These are phyloP conservation scores for Cacoxenus indagator DNA, from an alignment of 2,888 invertebrate genomes.

Conservation along the genomic window DNA sequence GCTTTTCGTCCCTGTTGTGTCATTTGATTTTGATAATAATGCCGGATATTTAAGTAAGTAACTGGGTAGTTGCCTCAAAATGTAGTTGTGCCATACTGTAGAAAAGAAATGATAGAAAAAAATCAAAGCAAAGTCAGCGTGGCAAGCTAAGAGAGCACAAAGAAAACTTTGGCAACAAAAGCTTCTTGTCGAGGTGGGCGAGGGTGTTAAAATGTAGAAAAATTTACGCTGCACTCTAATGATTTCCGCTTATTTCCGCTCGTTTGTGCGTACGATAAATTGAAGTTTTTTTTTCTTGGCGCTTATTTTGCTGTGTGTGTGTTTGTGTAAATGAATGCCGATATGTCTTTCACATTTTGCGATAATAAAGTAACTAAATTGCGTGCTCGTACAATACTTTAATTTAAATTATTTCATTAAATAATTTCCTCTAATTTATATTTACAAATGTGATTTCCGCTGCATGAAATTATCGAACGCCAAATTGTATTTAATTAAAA, in stretches of 20 bases:
- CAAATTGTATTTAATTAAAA: slow-evolving; percentile 47
- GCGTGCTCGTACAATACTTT: no score
- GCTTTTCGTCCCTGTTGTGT: slow-evolving; percentile 9
- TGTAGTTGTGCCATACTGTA: background rate
- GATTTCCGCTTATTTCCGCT: slow-evolving; percentile 59
- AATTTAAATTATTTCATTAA: no score
- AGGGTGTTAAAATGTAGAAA: slow-evolving; percentile 41
- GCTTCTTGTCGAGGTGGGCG: slow-evolving; percentile 14
- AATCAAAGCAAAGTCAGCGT: slow-evolving; percentile 51
- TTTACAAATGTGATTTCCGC: no score
- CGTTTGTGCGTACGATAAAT: slow-evolving; percentile 20
- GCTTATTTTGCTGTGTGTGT: background rate
- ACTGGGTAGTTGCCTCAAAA: slow-evolving; percentile 29
- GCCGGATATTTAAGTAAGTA: slow-evolving; percentile 58
- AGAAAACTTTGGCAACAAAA: slow-evolving; percentile 26
- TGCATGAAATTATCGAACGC: slow-evolving; percentile 33
- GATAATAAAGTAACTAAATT: no score
- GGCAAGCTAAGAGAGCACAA: slow-evolving; percentile 35
- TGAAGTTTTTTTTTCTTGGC: background rate
- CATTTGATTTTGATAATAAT: slow-evolving; percentile 57
- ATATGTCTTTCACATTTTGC: no score
- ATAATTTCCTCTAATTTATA: no score
- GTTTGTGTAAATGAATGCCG: no score
- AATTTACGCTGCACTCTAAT: slow-evolving; percentile 50
- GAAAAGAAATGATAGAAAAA: no score